Conservation (phyloP, 2,888 invertebrate genomes). For the Apotomis betuletana region DNA sequence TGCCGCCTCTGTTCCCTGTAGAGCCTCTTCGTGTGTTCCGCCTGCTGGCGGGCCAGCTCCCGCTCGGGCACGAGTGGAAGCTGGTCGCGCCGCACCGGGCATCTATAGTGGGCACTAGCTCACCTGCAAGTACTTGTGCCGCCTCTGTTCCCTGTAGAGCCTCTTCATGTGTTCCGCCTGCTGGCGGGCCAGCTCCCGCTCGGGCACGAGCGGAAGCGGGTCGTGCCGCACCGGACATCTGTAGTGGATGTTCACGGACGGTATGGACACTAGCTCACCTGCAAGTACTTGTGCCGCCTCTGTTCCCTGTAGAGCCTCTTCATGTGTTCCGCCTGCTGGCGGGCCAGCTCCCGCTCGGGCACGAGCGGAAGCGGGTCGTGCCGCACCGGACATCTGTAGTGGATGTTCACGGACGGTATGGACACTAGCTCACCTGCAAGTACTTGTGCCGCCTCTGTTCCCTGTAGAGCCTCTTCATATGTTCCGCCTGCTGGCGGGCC, state of each 20-base stretch:
- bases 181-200: slow-evolving; percentile 93
- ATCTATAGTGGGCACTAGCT: slow-evolving; percentile 95
- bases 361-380: slow-evolving; percentile 93
- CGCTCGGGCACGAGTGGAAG: slow-evolving; percentile 94
- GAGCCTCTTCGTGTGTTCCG: slow-evolving; percentile 94
- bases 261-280: slow-evolving; percentile 70
- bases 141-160: slow-evolving; percentile 93
- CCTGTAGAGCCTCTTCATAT: slow-evolving; percentile 94
- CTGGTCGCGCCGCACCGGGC: slow-evolving; percentile 93
- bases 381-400: slow-evolving; percentile 85
- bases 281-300: slow-evolving; percentile 93
- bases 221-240: background rate
- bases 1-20: slow-evolving; percentile 95
- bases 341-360: slow-evolving; percentile 94
- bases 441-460: slow-evolving; percentile 95
- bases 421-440: slow-evolving; percentile 84
- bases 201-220: slow-evolving; percentile 87
- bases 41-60: slow-evolving; percentile 93
- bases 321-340: slow-evolving; percentile 95
- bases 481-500: slow-evolving; percentile 93
- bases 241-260: background rate
- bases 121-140: slow-evolving; percentile 93
- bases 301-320: slow-evolving; percentile 95
- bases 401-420: background rate
- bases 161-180: slow-evolving; percentile 96